Base-by-base conservation (phyloP, 2,113 vertebrate genomes). In the Sapajus apella region DNA sequence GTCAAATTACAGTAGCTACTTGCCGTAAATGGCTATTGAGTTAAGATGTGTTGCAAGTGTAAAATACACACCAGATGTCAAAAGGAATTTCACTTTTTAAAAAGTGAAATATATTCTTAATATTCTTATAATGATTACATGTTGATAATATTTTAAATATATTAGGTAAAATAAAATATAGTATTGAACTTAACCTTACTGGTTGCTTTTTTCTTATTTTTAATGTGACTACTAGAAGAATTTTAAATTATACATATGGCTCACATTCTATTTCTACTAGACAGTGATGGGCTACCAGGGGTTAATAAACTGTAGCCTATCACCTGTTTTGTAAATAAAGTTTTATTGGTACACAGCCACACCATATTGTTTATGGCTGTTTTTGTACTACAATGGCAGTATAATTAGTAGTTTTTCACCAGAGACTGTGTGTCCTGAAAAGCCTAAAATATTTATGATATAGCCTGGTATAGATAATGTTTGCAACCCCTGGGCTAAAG, bases 161-260 rank as follows among this genome's bases (percentile, higher is more conserved):
- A 87, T 4, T 40, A 12, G n/a, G 20, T 80, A 77, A 92, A 88
- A 95, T 95, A 91, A 91, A 92, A 82, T n/a, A 79, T 16, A 83
- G 11, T 45, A 56, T n/a, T 92, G 25, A 83, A 93, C 84, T 76
- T 52, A 91, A 90, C 50, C 12, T 40, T 30, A 58, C 8, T 80
- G 35, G 47, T 72, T 94, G 43, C 5, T 80, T 97, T 85, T 89
- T 75, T 93, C 37, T 70, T 83, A 58, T 56, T 93, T 91, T 72
- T 35, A 50, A 80, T 70, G 30, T 76, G 81, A 50, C 61, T 86
- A 75, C 14, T 40, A 89, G 40, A 91, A 92, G 12, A 66, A 94
- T 37, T 79, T 77, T 45, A 83, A 79, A 58, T 23, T 58, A 58
- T 1, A 2, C n/a, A 32, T 66, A 6, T 73, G 56, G 4, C 10